phyloP scores from a whole-genome alignment of 2,888 invertebrate species.

The Xylocampa areola region DNA sequence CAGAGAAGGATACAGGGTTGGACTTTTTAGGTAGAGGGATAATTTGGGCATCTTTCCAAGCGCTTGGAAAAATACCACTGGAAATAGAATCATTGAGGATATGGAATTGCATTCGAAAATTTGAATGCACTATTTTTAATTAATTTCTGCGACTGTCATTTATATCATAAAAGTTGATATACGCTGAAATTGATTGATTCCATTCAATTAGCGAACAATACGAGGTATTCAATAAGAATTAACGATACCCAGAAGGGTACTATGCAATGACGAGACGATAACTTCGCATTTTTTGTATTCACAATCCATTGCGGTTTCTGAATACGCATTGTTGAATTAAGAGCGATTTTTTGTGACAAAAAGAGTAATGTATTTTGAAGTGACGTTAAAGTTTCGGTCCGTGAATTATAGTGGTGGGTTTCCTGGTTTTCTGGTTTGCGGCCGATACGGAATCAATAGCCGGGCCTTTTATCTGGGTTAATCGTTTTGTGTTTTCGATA shows the following conservation, averaged over 20 bases:
- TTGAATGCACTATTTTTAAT: constrained; percentile 17
- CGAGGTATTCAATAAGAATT: constrained; percentile 71
- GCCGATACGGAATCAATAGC: constrained; percentile 65
- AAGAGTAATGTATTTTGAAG: constrained; percentile 36
- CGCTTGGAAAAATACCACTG: too few species aligned
- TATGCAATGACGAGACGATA: constrained; percentile 11
- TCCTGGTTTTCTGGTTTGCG: constrained; percentile 66
- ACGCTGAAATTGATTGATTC: constrained; percentile 60
- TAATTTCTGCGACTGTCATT: constrained; percentile 24
- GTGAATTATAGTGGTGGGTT: constrained; percentile 31
- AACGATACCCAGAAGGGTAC: constrained; percentile 56
- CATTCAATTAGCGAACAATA: constrained; percentile 72
- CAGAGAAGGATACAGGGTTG: too few species aligned
- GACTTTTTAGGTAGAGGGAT: too few species aligned
- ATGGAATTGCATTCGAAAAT: too few species aligned
- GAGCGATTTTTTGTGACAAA: constrained; percentile 5
- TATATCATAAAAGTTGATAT: constrained; percentile 39
- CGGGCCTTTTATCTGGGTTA: constrained; percentile 70
- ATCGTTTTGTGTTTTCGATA: constrained; percentile 73
- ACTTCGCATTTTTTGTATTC: constrained; percentile 16
- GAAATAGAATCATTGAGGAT: too few species aligned
- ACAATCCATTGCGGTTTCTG: constrained; percentile 28
- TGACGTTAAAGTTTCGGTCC: constrained; percentile 26
- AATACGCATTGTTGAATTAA: background rate
- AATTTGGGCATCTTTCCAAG: too few species aligned